Base-by-base conservation (phyloP, 2,888 invertebrate genomes). In the Drosophila mulleri region DNA sequence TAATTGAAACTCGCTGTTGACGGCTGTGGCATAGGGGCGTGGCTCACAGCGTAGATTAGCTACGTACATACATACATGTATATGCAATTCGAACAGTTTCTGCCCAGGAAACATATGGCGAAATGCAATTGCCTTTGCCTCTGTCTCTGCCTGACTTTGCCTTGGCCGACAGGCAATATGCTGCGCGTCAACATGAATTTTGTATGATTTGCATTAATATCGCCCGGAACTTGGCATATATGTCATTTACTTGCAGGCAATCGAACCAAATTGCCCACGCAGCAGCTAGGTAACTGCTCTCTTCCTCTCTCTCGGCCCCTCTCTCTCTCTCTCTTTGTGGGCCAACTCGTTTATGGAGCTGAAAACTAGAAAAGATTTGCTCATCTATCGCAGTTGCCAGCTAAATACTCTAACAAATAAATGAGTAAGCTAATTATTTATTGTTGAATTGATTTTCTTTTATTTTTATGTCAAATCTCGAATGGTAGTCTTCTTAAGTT, bases 91-190 rank as follows among this genome's bases (percentile, higher is more conserved):
- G 52, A n/a, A 44, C 12, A 45, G 50, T 47, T 57, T 37, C 48
- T 42, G 39, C 18, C 11, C 26, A 53, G 39, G 20, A 53, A 23
- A 26, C 47, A 29, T 26, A n/a, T 48, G 48, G 54, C 41, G 18
- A 41, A 80, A 86, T 72, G 74, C 76, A 84, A 88, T 83, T 88
- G 72, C 41, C 62, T 58, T 44, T 68, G 71, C 69, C 59, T 35
- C 26, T 39, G 47, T 59, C n/a, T 16, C 8, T n/a, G 39, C 32
- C 26, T 39, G 47, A 59, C 32, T 11, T 32, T 68, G 71, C 71
- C 64, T 44, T 39, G 41, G 48, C 66, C 35, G 18, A 29, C 60
- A 50, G 68, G 57, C 75, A 75, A 69, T 66, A 71, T 75, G 67
- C 79, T 65, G 56, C 41, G 44, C 23, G 42, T 45, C 52, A 35